Evolutionary conservation across 2,888 invertebrate species (phyloP), one percentile per base, ranked within the genome.

Genomic region (Therioaphis trifolii): DNA sequence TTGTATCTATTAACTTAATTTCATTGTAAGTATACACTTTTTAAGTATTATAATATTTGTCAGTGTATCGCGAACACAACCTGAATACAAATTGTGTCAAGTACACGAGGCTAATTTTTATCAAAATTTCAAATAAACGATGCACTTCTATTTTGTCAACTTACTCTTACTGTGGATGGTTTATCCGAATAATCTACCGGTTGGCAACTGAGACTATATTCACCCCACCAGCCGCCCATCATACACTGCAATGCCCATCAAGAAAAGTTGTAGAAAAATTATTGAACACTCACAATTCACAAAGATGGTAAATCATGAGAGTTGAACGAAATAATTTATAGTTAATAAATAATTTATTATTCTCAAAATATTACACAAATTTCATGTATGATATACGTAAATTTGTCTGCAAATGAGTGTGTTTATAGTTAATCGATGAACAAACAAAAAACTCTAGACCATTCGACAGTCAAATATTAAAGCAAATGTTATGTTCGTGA

Each of bases 221-320:
- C 93, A 88, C 92, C 92, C 92, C 94, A 93, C 96, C 96, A 96
- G 89, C 96, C 96, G 88, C 94, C 94, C 93, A 94, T 93, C 91
- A 94, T 92, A 90, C 94, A 93, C 95, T 95, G 91, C 89, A 89
- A 90, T 88, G 69, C 52, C 68, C 78, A 79, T 72, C 84, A 84
- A 75, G 66, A 58, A 75, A 61, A 84, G 55, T 35, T 68, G 43
- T 84, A 75, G 40, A 85, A 18, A 80, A 63, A 52, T 43, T 27
- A 72, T 24, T 55, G 68, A 52, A 52, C 40, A 71, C 58, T 71
- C 24, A n/a, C n/a, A 75, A 24, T 35, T 72, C 21, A 72, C 21
- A 5, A 58, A 21, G 58, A 35, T 24, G 24, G 46, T 24, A 40
- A 43, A 27, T 43, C 21, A 61, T 58, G 35, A 43, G 4, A 7